Evolutionary conservation across 2,113 vertebrate species (phyloP), one percentile per base, ranked within the genome.

Genomic region (Anthoscopus minutus): DNA sequence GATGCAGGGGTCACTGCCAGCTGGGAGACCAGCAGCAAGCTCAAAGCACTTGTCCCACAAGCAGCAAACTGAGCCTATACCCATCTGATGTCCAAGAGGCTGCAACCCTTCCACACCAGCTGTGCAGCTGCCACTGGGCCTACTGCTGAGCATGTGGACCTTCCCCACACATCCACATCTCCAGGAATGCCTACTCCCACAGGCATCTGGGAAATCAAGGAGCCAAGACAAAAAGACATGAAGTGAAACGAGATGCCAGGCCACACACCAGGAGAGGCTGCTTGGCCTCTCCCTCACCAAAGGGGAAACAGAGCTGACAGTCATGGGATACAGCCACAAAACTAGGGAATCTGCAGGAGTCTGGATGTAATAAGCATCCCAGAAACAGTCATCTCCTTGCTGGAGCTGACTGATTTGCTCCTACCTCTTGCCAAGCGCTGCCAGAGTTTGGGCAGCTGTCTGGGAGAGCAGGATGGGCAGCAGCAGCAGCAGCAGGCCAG

Each of bases 341-440:
- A 61, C 73, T 10, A 78, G 44, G 22, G 18, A 15, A 35, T 42
- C n/a, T 76, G 35, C 53, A 62, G 67, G 28, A 76, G 38, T 80
- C 33, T 70, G 45, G n/a, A 56, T 47, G 11, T 10, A 60, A 35
- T 35, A 84, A 57, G n/a, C 38, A 57, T 47, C 31, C 35, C 37
- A 40, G 23, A 69, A 60, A 33, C 24, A 56, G 27, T 42, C 21
- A 84, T 9, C 44, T 66, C 51, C 56, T 74, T 10, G 2, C 27
- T 86, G 35, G 38, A 80, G 35, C 33, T 92, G 64, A 65, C 25
- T 56, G n/a, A 23, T 70, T 89, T 87, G 50, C 27, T 72, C 25
- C 35, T 13, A 40, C 28, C 25, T 45, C 45, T 77, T 37, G 8
- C 33, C 40, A 60, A 73, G 40, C 0, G 0, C 35, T 60, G 31